Base-by-base conservation (phyloP, 2,888 invertebrate species). In the Drosophila atroscutellata region DNA sequence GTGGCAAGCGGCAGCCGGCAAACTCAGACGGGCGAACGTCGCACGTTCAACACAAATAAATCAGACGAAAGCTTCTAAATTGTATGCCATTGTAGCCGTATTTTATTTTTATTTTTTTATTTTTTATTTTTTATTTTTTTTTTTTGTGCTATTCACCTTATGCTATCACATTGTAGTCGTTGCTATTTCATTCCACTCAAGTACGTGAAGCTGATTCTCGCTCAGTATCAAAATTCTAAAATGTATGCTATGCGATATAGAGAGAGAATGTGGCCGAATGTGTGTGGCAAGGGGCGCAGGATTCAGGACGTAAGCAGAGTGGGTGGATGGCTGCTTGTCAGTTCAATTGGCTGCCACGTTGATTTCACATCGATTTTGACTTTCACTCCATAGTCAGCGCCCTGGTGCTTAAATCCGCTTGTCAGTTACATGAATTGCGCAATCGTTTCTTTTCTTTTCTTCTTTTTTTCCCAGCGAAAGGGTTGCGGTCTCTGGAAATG, bases 1-100 rank as follows among this genome's bases (percentile, higher is more conserved):
- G 55, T 59, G 55, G 65, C 50, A 60, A 45, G 49, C 39, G 42
- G 50, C 57, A 39, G 36, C 9, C 26, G 11, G 24, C 55, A 58
- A 55, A 37, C 58, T 18, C 34, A 61, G 60, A 68, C 60, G 11
- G 62, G 49, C 65, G 47, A 39, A 54, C 37, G 32, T 36, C 51
- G 37, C 83, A 85, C 81, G 89, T 84, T 68, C 72, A 64, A 76
- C 66, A 68, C 70, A 81, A 89, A 86, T 85, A 85, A 89, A 86
- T 89, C 84, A 83, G 81, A 68, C 72, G 74, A 80, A 75, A 63
- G 74, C 87, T 69, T 68, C 68, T 65, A 89, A 86, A 86, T 89
- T 84, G 81, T 86, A 83, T 86, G 67, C 72, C 78, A 81, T 83
- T 89, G 72, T 78, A 66, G 55, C 67, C 15, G 28, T 34, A 77